phyloP scores from a whole-genome alignment of 2,113 vertebrate species.

The Ranitomeya variabilis region DNA sequence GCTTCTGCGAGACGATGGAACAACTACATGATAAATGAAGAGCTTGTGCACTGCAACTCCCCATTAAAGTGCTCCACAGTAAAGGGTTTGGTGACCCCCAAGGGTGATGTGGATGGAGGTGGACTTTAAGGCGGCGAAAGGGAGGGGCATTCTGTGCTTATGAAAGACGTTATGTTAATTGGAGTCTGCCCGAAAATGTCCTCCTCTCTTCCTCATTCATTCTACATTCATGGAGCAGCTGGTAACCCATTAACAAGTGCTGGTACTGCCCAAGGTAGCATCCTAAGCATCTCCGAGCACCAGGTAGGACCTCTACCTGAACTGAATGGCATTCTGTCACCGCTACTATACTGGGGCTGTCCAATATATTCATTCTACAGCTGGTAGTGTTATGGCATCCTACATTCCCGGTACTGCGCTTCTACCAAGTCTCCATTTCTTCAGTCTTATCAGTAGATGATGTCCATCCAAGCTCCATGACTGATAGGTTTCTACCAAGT shows the following conservation, averaged over 20 bases:
- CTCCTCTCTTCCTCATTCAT: background rate
- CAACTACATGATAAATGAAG: background rate
- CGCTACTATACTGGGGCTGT: background rate
- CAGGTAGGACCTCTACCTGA: background rate
- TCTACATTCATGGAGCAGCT: background rate
- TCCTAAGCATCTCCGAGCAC: background rate
- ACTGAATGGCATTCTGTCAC: background rate
- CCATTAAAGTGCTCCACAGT: slow-evolving; percentile 18
- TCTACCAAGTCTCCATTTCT: background rate
- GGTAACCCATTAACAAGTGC: slow-evolving; percentile 1
- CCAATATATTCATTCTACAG: slow-evolving; percentile 7
- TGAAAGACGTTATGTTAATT: slow-evolving; percentile 19
- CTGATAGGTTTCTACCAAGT: background rate
- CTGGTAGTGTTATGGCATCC: background rate
- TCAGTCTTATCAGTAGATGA: background rate
- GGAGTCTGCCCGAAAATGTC: background rate
- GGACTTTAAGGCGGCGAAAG: slow-evolving; percentile 26
- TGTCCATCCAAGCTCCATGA: background rate
- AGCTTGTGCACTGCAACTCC: slow-evolving; percentile 7
- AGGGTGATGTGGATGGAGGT: background rate
- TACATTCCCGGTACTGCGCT: background rate
- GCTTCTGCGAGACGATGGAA: background rate
- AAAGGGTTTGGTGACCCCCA: slow-evolving; percentile 6
- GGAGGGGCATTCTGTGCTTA: slow-evolving; percentile 46
- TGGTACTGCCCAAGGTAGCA: background rate